Evolutionary conservation across 1,140 invertebrate species (phyloP), one percentile per base, ranked within the genome.

Genomic region (Heliconius nattereri): DNA sequence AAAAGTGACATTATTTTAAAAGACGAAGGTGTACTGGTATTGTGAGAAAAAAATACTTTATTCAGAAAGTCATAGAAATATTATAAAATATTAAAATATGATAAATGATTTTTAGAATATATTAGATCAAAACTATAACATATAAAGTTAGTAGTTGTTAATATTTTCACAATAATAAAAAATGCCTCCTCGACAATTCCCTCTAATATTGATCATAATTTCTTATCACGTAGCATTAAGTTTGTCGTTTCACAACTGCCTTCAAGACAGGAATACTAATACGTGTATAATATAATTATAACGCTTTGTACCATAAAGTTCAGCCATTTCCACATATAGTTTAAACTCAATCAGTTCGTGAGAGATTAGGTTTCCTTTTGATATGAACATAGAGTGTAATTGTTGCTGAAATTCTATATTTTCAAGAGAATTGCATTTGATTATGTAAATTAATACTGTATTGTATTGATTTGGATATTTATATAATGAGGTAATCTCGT

Each of bases 261-360:
- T 60, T 60, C 54, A 60, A 60, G 54, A 60, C 54, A 60, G n/a
- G 54, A 60, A 60, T 60, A 60, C 54, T 60, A 60, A 60, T 60
- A 9, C 20, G n/a, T 60, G n/a, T 60, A 26, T 60, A 60, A 60
- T 23, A 9, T 60, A 60, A 60, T 60, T 60, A 60, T 23, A 23
- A 60, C 54, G n/a, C n/a, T 60, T 60, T 60, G 54, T 23, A 60
- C 54, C 54, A 60, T 60, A 60, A 60, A 60, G 20, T 60, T 23
- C 54, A 60, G 8, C 54, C 20, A 26, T 60, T 60, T 11, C n/a
- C 54, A 60, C 54, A 60, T 60, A 60, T 60, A 60, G 54, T 60
- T 60, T 60, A 60, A 60, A 60, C 54, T 60, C 54, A 60, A 60
- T 60, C 54, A 60, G 54, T 23, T 60, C 54, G 54, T 60, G 11